phyloP scores from a whole-genome alignment of 2,797 vertebrate species.

The Sitta carolinensis region DNA sequence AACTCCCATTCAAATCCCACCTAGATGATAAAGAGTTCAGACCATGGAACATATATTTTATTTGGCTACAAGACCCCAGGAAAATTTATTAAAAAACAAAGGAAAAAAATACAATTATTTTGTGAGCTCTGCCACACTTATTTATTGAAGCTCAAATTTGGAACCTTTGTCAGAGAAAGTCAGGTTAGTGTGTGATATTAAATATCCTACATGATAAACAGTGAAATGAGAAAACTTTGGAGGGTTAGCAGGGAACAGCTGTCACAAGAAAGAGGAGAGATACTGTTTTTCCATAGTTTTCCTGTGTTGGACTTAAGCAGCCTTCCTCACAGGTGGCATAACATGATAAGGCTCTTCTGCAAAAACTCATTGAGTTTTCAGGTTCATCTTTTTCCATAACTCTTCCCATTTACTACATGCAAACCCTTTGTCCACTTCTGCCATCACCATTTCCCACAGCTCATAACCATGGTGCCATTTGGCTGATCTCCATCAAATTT shows the following conservation, averaged over 20 bases:
- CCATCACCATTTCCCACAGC: neutral
- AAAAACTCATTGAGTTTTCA: neutral
- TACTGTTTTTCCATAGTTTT: neutral
- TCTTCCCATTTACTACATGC: neutral
- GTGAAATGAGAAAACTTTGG: neutral
- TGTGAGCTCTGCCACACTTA: neutral
- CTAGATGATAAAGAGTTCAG: neutral
- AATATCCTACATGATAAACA: neutral
- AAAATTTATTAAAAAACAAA: neutral
- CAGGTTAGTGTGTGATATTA: neutral
- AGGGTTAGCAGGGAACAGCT: neutral
- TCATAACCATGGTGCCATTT: neutral
- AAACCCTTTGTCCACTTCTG: neutral
- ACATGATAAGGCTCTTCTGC: accelerated
- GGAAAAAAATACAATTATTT: neutral
- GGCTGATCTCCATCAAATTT: neutral
- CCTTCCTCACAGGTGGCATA: neutral
- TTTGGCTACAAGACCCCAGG: neutral
- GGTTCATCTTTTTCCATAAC: neutral
- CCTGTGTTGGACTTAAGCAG: neutral
- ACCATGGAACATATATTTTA: neutral
- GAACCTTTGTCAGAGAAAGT: neutral
- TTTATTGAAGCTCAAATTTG: neutral
- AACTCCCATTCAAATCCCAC: neutral
- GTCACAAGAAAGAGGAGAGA: neutral